These are phyloP conservation scores for Rhamnusium bicolor DNA, from an alignment of 2,888 invertebrate genomes.

Conservation along the genomic window DNA sequence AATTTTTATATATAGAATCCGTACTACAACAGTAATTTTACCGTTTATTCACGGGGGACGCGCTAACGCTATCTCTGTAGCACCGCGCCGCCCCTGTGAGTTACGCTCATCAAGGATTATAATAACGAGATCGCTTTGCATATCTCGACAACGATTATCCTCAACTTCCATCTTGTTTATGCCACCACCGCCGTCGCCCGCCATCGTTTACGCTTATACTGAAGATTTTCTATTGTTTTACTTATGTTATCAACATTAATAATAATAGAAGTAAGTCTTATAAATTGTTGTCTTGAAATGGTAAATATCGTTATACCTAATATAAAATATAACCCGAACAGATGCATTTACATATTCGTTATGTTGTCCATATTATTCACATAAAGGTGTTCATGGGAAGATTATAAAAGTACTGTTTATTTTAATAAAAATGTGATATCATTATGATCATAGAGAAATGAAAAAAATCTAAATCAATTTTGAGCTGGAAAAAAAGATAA, in stretches of 20 bases:
- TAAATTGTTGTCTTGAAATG: no score
- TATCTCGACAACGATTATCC: constrained; percentile 69
- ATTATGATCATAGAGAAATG: no score
- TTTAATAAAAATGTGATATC: no score
- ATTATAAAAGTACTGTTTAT: no score
- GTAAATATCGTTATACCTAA: no score
- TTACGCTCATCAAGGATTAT: constrained; percentile 71
- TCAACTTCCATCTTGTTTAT: constrained; percentile 68
- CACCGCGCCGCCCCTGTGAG: constrained; percentile 60
- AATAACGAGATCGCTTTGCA: constrained; percentile 70
- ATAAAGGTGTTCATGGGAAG: no score
- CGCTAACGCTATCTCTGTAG: constrained; percentile 55
- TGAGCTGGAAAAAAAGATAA: no score
- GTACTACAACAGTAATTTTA: constrained; percentile 35
- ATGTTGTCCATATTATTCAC: no score
- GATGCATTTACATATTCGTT: no score
- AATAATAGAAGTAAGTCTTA: not conserved
- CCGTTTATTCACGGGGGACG: constrained; percentile 46
- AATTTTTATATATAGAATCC: constrained; percentile 1
- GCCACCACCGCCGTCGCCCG: constrained; percentile 49
- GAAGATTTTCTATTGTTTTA: not conserved
- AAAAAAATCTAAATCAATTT: no score
- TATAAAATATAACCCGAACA: no score
- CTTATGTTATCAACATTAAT: not conserved
- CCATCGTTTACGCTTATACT: constrained; percentile 8